Evolutionary conservation across 1,140 invertebrate species (phyloP).

Genomic region (Teleopsis dalmanni): DNA sequence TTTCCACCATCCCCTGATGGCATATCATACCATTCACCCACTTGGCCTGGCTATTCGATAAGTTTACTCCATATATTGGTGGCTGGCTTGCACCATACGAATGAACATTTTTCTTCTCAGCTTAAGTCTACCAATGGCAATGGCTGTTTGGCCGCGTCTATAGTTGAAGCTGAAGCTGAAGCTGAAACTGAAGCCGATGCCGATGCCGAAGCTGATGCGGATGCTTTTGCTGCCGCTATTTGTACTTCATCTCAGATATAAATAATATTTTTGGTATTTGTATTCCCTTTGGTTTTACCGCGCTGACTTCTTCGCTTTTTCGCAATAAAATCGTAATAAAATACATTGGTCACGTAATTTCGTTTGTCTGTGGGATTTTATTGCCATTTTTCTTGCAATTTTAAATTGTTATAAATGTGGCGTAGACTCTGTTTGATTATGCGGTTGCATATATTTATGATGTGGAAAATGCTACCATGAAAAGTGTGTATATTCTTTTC

Average conservation of each 20-base stretch:
- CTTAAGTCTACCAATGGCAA: background rate
- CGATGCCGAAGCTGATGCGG: background rate
- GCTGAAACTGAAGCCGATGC: background rate
- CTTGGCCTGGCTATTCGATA: background rate
- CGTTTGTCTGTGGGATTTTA: conserved; percentile 44
- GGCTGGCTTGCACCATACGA: too few relatives aligned
- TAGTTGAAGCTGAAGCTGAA: background rate
- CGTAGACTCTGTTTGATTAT: conserved; percentile 25
- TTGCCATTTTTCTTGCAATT: conserved; percentile 36
- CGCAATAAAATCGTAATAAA: conserved; percentile 45
- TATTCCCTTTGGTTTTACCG: background rate
- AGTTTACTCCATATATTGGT: too few relatives aligned
- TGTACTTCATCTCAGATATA: background rate
- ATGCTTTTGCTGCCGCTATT: background rate
- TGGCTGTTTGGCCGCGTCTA: background rate
- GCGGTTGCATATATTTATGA: conserved; percentile 38
- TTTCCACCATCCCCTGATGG: background rate
- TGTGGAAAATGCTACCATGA: conserved; percentile 30
- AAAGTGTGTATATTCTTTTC: background rate
- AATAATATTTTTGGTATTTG: background rate
- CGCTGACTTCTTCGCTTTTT: conserved; percentile 14
- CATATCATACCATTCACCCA: background rate
- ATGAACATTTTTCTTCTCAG: too few relatives aligned
- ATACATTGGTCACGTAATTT: conserved; percentile 45
- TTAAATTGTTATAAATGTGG: conserved; percentile 43